Evolutionary conservation across 2,888 invertebrate genomes (phyloP).

Genomic region (Strigamia transsilvanica): DNA sequence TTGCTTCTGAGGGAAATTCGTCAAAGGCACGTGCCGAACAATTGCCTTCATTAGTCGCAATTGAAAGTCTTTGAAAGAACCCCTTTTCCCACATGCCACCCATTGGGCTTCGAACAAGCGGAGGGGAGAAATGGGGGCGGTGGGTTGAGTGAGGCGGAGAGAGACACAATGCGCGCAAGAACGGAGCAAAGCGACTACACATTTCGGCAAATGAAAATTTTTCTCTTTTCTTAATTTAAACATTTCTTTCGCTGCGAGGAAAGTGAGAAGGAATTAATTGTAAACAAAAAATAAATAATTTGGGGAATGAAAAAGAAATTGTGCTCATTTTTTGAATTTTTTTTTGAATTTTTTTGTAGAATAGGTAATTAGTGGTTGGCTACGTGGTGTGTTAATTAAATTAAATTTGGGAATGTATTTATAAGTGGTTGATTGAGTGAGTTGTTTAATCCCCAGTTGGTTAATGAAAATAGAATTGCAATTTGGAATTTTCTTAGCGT

Average conservation of each 20-base stretch:
- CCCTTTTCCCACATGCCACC: not conserved
- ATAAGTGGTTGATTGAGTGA: not conserved
- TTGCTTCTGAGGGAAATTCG: slow-evolving; percentile 29
- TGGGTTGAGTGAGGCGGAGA: not conserved
- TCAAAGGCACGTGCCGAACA: slow-evolving; percentile 34
- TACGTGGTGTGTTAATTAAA: not conserved
- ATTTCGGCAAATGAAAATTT: slow-evolving; percentile 11
- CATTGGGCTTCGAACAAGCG: not conserved
- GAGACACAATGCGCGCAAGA: not conserved
- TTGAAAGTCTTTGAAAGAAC: slow-evolving; percentile 27
- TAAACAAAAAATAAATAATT: not conserved
- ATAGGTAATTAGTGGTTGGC: not conserved
- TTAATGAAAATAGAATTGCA: not conserved
- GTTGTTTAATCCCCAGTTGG: not conserved
- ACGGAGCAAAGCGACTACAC: not conserved
- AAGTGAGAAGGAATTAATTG: slow-evolving; percentile 11
- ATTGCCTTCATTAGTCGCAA: slow-evolving; percentile 38
- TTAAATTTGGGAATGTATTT: slow-evolving; percentile 2
- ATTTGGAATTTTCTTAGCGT: not conserved
- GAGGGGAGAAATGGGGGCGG: slow-evolving; percentile 12
- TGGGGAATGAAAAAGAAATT: not conserved
- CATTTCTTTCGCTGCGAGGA: not conserved
- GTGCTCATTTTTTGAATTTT: not conserved
- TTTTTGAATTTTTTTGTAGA: not conserved
- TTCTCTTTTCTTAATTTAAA: not conserved